Base-by-base conservation (phyloP, 1,140 invertebrate species). In the Procambarus clarkii region DNA sequence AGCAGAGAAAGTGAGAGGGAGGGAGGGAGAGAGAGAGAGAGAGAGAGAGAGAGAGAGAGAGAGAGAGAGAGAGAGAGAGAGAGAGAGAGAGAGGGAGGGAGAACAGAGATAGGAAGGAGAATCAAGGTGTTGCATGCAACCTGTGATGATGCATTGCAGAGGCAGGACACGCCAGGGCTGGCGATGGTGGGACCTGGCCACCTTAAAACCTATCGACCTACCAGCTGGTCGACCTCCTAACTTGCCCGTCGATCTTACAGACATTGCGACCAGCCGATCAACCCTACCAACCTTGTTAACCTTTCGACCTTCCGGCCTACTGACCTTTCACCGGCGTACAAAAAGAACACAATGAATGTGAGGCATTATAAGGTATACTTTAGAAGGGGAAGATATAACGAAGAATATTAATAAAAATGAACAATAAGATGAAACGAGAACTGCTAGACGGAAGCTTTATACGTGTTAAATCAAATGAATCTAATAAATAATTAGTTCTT, bases 11-110 rank as follows among this genome's bases (percentile, higher is more conserved):
- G 54, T 9, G 54, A 58, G 54, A 64, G 4, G 18, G 15, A 64
- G 84, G 45, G 60, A 84, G 58, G 15, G 82, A 44, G 45, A 87
- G 60, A n/a, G 45, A 76, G 46, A 77, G 84, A 69, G 60, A 84
- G 58, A 13, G 82, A 44, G 45, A 87, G 60, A n/a, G 45, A 76
- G 46, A 77, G 84, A 69, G 60, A 84, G 58, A 13, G 82, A 44
- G 45, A 87, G 60, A n/a, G 45, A 76, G 46, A 77, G 84, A 34
- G 34, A 34, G 34, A 34, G 2, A 58, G 54, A 1, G 54, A 58
- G 54, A 64, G 4, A 21, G 15, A 64, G 60, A n/a, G 45, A 76
- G 46, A 77, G 84, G 45, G 60, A 84, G 58, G 15, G 82, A 44
- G 45, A 87, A 76, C 3, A 13, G 34, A 13, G 44, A 76, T n/a